Evolutionary conservation across 2,113 vertebrate genomes (phyloP), one percentile per base, ranked within the genome.

Genomic region (Carollia perspicillata): DNA sequence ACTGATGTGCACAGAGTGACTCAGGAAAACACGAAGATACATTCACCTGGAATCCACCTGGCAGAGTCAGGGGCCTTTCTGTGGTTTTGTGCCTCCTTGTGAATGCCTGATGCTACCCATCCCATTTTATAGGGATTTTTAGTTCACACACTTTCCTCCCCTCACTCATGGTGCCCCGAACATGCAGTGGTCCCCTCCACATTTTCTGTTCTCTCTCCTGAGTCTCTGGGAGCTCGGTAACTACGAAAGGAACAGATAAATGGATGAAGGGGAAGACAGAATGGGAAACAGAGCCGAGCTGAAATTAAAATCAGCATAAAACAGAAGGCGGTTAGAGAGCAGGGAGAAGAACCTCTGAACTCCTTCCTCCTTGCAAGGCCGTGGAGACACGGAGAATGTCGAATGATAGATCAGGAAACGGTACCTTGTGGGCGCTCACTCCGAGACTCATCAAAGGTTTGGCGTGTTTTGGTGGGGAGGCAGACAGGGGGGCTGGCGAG

Each of bases 1-100:
- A 79, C 55, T 95, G 90, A 71, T 79, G 66, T 83, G 5, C 55
- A 96, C 81, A 97, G 77, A 96, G 94, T 96, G 90, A 97, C 95
- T 97, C 90, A 95, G 94, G 80, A 58, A 89, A 96, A 69, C 68
- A 96, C 89, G 47, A 96, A 94, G 58, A 95, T 93, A 8, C 66
- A 23, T 47, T 74, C 47, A 69, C 6, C 60, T 75, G 16, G 35
- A 79, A 35, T 30, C 16, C 14, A 37, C 20, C 10, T 95, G 89
- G 14, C 8, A 90, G 84, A 96, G 18, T 33, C 26, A 53, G 22
- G 47, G 2, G 1, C 20, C 30, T 91, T 49, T 65, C 63, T 74
- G 37, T 53, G 30, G 5, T 40, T 80, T 80, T 37, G 6, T 9
- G 47, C 51, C 74, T 81, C 84, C 28, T 89, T 78, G n/a, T 28